Evolutionary conservation across 2,797 vertebrate genomes (phyloP).

Genomic region (Borostomias antarcticus): DNA sequence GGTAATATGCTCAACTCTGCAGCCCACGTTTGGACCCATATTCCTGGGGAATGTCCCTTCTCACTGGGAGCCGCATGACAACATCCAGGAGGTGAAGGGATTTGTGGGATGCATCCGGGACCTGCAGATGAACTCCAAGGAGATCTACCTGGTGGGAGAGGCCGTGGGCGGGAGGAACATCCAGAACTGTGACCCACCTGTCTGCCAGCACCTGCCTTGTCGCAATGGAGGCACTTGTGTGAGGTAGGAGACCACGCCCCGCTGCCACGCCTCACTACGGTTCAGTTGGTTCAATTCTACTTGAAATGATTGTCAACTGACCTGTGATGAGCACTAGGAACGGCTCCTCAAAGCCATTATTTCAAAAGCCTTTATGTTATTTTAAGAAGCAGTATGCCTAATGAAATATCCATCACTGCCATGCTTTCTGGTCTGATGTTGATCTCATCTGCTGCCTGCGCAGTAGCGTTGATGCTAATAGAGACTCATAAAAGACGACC

Average conservation of each 20-base stretch:
- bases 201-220: constrained; percentile 81
- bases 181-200: constrained; percentile 79
- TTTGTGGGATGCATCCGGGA: constrained; percentile 83
- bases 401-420: too few species aligned
- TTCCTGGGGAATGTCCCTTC: constrained; percentile 83
- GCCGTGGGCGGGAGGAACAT: constrained; percentile 80
- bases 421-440: not conserved
- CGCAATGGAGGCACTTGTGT: constrained; percentile 83
- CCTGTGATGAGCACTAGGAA: too few species aligned
- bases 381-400: not conserved
- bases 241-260: constrained; percentile 69
- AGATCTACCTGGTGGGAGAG: constrained; percentile 78
- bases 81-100: constrained; percentile 62
- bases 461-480: too few species aligned
- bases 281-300: too few species aligned
- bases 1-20: not conserved
- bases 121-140: constrained; percentile 82
- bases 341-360: not conserved
- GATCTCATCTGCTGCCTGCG: not conserved
- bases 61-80: constrained; percentile 61
- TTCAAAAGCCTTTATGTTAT: constrained; percentile 2
- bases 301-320: too few species aligned
- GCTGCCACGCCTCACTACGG: constrained; percentile 33
- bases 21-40: constrained; percentile 80
- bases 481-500: not conserved